phyloP scores from a whole-genome alignment of 2,888 invertebrate genomes.

The Drosophila quinaria region DNA sequence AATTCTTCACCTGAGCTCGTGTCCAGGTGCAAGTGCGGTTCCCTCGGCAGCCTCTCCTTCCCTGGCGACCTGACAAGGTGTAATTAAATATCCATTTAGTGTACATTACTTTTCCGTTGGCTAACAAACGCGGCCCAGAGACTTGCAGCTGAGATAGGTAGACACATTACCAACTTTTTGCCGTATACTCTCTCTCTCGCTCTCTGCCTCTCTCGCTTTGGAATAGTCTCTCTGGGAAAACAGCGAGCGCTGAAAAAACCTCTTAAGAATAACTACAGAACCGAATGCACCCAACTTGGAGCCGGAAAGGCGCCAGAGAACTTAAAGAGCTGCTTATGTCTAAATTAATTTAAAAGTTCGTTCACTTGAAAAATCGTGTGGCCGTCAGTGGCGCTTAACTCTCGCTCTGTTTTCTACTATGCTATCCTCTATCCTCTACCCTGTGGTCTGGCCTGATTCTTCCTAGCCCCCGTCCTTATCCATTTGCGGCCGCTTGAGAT shows the following conservation, averaged over 20 bases:
- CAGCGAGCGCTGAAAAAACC: slow-evolving; percentile 34
- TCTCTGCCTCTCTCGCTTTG: neutral
- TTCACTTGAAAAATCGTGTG: slow-evolving; percentile 75
- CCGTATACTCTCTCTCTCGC: neutral
- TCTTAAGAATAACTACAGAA: slow-evolving; percentile 42
- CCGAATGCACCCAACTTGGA: slow-evolving; percentile 35
- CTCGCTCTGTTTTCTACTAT: slow-evolving; percentile 3
- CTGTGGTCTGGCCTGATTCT: slow-evolving; percentile 9
- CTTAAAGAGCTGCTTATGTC: slow-evolving; percentile 79
- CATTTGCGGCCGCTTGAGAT: slow-evolving; percentile 71
- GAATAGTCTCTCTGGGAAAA: slow-evolving; percentile 15
- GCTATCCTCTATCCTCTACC: neutral
- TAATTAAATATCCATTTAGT: slow-evolving; percentile 80
- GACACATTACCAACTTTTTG: slow-evolving; percentile 61
- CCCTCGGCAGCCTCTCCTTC: neutral
- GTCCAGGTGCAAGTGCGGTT: slow-evolving; percentile 37
- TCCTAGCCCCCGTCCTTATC: slow-evolving; percentile 36
- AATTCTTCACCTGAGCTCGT: slow-evolving; percentile 33
- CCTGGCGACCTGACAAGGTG: slow-evolving; percentile 57
- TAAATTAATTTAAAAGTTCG: slow-evolving; percentile 81
- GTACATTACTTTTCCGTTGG: slow-evolving; percentile 77
- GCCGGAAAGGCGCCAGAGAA: slow-evolving; percentile 45
- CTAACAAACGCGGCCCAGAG: slow-evolving; percentile 44
- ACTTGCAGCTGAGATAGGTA: slow-evolving; percentile 61
- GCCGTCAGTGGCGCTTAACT: slow-evolving; percentile 33